Conservation (phyloP, 1,140 invertebrate species). For the Drosophila rhopaloa region DNA sequence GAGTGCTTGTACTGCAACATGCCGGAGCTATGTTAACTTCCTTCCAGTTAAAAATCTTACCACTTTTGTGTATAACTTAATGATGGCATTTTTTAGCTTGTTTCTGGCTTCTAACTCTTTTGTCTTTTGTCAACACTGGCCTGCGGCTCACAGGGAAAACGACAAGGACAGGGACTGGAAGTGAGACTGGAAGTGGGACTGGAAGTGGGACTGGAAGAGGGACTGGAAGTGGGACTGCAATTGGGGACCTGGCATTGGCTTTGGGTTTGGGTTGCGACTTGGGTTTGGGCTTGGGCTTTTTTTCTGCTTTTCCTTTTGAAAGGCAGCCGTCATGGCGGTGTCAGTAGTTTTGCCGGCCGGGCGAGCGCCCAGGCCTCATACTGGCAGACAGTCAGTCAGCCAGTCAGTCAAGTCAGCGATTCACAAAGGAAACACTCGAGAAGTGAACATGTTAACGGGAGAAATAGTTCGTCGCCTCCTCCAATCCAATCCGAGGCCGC, state of each 20-base stretch:
- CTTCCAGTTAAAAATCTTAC: too few relatives aligned
- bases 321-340: conserved; percentile 78
- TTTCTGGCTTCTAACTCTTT: conserved; percentile 2
- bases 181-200: conserved; percentile 32
- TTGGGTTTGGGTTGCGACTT: conserved; percentile 37
- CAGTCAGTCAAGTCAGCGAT: conserved; percentile 39
- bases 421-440: conserved; percentile 74
- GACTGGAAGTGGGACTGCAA: conserved; percentile 26
- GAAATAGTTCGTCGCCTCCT: conserved; percentile 78
- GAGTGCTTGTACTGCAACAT: too few relatives aligned
- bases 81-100: too few relatives aligned
- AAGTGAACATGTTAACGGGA: conserved; percentile 77
- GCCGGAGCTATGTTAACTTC: too few relatives aligned
- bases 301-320: conserved; percentile 50
- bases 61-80: too few relatives aligned
- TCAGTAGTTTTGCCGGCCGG: conserved; percentile 74
- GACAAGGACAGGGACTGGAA: conserved; percentile 13
- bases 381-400: conserved; percentile 63
- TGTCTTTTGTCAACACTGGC: conserved; percentile 16
- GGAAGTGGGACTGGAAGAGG: conserved; percentile 26
- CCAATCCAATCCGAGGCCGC: conserved; percentile 27
- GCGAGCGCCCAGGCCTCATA: conserved; percentile 66
- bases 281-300: conserved; percentile 28
- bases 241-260: conserved; percentile 50
- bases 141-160: conserved; percentile 16